phyloP scores from a whole-genome alignment of 2,888 invertebrate species.

The Tetrapedia diversipes region DNA sequence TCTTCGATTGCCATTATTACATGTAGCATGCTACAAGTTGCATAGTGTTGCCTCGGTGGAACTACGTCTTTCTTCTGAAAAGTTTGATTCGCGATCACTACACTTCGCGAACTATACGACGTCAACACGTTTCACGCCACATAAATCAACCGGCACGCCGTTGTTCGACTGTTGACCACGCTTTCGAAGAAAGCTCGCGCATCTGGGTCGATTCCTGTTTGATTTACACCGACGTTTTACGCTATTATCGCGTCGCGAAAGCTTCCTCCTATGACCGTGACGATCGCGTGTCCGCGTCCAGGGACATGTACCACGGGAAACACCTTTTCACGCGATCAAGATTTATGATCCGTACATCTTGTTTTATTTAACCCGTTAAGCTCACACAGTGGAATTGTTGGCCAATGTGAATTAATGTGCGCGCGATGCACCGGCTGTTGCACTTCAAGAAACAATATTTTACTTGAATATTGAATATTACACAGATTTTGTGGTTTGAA shows the following conservation, averaged over 20 bases:
- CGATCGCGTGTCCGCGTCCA: conserved; percentile 6
- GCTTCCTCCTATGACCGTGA: not conserved
- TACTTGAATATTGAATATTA: too few relatives aligned
- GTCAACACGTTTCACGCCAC: conserved; percentile 59
- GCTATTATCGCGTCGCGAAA: not conserved
- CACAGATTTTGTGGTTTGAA: too few relatives aligned
- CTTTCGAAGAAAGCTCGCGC: conserved; percentile 47
- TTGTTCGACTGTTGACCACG: conserved; percentile 34
- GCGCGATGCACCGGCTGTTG: too few relatives aligned
- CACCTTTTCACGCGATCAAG: not conserved
- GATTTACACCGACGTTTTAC: conserved; percentile 41
- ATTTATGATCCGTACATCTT: conserved; percentile 1
- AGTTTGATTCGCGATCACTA: conserved; percentile 41
- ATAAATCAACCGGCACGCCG: conserved; percentile 57
- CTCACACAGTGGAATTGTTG: too few relatives aligned
- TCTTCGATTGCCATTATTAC: too few relatives aligned
- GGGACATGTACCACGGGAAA: conserved; percentile 1
- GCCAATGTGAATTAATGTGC: too few relatives aligned
- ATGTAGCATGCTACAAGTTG: too few relatives aligned
- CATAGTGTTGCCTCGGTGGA: too few relatives aligned
- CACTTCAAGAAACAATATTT: too few relatives aligned
- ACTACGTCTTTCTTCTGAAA: too few relatives aligned
- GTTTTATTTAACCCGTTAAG: too few relatives aligned
- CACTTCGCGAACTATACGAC: conserved; percentile 28
- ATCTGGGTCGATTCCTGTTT: conserved; percentile 46